A percentile compares a stretch with the other conserved stretches of the same genome.
Evolutionary conservation across 1,140 invertebrate species (phyloP).

Genomic region (Lamellibrachia luymesi): DNA sequence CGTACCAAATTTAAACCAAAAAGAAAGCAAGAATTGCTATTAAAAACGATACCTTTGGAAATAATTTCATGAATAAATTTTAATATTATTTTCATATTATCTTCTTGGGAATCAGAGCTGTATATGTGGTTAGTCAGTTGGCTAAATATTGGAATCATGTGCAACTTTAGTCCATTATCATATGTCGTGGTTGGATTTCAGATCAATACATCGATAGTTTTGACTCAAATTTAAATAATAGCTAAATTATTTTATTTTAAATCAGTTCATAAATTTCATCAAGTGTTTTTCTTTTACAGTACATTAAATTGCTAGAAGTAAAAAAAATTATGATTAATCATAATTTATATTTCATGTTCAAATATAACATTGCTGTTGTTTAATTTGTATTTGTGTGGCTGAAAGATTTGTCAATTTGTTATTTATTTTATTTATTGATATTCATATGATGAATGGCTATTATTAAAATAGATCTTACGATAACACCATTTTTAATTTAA

Average conservation of each 20-base stretch:
- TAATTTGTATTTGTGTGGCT: neutral
- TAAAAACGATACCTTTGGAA: no score
- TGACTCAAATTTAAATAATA: neutral
- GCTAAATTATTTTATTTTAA: neutral
- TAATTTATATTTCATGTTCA: neutral
- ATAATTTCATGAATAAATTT: no score
- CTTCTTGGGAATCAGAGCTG: no score
- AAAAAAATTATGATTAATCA: neutral
- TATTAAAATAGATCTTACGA: neutral
- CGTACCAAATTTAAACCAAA: no score
- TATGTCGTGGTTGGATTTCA: neutral
- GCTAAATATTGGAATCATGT: no score
- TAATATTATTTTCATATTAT: no score
- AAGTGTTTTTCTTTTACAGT: neutral
- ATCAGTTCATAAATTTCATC: neutral
- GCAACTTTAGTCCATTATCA: no score
- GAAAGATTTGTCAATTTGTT: neutral
- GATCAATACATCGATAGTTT: neutral
- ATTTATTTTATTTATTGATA: neutral
- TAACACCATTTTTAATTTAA: neutral
- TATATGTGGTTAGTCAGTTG: no score
- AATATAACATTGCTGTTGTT: neutral
- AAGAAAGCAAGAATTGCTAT: no score
- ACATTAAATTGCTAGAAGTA: neutral
- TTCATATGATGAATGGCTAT: neutral